Evolutionary conservation across 2,797 vertebrate genomes (phyloP).

Genomic region (Anguilla marmorata): DNA sequence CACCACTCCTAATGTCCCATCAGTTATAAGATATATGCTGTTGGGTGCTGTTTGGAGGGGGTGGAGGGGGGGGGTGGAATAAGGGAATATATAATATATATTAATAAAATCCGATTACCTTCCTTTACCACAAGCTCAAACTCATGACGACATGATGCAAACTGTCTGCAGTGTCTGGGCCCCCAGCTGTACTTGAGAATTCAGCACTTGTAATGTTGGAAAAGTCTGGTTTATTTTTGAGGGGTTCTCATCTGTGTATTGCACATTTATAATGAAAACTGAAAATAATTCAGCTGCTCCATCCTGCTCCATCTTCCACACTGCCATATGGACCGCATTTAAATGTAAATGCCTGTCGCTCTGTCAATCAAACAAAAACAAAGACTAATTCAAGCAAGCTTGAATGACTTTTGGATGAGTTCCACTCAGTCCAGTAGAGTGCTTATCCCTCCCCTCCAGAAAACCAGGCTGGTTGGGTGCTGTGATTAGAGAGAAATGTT

Average conservation of each 20-base stretch:
- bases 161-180: not conserved
- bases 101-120: constrained; percentile 9
- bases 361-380: not conserved
- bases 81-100: not conserved
- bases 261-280: not conserved
- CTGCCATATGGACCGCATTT: not conserved
- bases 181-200: not conserved
- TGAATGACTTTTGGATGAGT: not conserved
- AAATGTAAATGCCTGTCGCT: not conserved
- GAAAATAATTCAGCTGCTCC: not conserved
- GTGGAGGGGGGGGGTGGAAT: not conserved
- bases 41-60: not conserved
- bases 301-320: not conserved
- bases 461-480: not conserved
- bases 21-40: not conserved
- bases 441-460: not conserved
- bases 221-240: not conserved
- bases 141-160: not conserved
- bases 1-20: too few relatives aligned
- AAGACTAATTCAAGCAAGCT: not conserved
- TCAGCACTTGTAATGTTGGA: not conserved
- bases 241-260: not conserved
- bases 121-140: not conserved
- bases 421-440: not conserved
- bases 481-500: too few relatives aligned